phyloP scores from a whole-genome alignment of 2,888 invertebrate species.

The Therioaphis trifolii region DNA sequence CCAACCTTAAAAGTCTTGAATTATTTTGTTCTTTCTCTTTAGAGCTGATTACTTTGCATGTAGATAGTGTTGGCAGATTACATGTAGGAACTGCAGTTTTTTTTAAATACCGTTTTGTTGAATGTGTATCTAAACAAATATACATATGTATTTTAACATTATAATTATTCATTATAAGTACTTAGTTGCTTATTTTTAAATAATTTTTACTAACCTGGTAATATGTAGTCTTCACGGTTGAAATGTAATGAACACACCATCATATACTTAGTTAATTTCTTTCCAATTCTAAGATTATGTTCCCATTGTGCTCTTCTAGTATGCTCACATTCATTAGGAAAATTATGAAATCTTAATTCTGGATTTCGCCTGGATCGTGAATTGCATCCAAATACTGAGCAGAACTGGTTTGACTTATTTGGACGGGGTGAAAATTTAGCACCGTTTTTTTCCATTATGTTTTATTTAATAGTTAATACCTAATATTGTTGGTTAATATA shows the following conservation, averaged over 20 bases:
- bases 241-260: not conserved
- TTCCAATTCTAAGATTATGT: not conserved
- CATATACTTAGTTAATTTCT: constrained; percentile 3
- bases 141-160: too few relatives aligned
- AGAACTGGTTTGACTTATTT: constrained; percentile 4
- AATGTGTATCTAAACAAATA: too few relatives aligned
- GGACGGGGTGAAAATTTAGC: constrained; percentile 2
- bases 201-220: too few relatives aligned
- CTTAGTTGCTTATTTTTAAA: too few relatives aligned
- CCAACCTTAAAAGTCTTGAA: too few relatives aligned
- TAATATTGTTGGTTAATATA: constrained; percentile 8
- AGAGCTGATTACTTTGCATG: too few relatives aligned
- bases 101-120: too few relatives aligned
- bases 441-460: not conserved
- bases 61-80: too few relatives aligned
- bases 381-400: constrained; percentile 5
- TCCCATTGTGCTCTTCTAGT: not conserved
- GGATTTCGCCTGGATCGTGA: not conserved
- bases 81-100: too few relatives aligned
- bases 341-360: not conserved
- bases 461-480: not conserved
- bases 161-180: too few relatives aligned
- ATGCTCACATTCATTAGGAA: not conserved
- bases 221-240: too few relatives aligned
- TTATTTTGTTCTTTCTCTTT: too few relatives aligned